A percentile compares a stretch with the other conserved stretches of the same genome.
These are phyloP conservation scores for Leucopternis melanops DNA, from an alignment of 2,113 vertebrate species.

Conservation along the genomic window DNA sequence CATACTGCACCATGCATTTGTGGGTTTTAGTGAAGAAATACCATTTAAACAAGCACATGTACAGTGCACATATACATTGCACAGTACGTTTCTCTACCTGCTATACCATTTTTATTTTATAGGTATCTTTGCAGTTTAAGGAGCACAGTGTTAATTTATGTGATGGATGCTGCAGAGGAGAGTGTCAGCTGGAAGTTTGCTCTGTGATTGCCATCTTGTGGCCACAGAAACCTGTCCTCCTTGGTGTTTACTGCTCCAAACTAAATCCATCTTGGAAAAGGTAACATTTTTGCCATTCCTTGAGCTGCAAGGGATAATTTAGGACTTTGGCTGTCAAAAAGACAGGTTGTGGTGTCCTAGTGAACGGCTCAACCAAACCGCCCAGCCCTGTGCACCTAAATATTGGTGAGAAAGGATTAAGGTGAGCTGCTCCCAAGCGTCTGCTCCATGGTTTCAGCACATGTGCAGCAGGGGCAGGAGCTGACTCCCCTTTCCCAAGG, in stretches of 20 bases:
- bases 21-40: background rate
- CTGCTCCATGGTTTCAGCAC: background rate
- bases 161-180: background rate
- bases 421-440: background rate
- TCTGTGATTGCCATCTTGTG: constrained; percentile 71
- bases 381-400: background rate
- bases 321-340: background rate
- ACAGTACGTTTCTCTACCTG: background rate
- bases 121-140: background rate
- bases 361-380: background rate
- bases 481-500: background rate
- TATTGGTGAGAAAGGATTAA: background rate
- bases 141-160: background rate
- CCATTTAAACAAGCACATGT: background rate
- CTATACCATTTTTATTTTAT: background rate
- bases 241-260: background rate
- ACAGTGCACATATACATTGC: background rate
- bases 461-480: background rate
- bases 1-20: background rate
- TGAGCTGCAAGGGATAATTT: background rate
- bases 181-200: background rate
- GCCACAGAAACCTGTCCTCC: background rate
- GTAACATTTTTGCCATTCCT: background rate
- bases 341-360: background rate
- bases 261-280: background rate